phyloP scores from a whole-genome alignment of 2,888 invertebrate species.

The Caenorhabditis panamensis region DNA sequence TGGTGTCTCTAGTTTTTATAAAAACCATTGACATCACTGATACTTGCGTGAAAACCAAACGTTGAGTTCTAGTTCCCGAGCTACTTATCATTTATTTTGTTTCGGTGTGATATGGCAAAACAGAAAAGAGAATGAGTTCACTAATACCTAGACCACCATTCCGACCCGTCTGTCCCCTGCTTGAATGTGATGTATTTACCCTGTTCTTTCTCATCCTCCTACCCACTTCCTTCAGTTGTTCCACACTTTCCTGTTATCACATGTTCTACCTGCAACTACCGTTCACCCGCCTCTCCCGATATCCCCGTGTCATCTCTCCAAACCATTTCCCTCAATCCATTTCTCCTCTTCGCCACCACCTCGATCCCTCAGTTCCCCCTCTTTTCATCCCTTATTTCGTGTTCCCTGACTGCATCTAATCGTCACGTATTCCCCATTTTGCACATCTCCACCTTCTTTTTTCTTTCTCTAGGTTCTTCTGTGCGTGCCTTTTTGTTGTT shows the following conservation, averaged over 20 bases:
- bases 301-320: slow-evolving; percentile 13
- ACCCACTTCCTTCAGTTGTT: slow-evolving; percentile 30
- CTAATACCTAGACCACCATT: slow-evolving; percentile 36
- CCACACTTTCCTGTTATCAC: slow-evolving; percentile 43
- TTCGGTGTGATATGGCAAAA: slow-evolving; percentile 1
- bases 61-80: no score
- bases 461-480: slow-evolving; percentile 17
- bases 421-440: slow-evolving; percentile 17
- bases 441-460: slow-evolving; percentile 3
- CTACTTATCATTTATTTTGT: neutral
- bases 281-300: slow-evolving; percentile 1
- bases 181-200: slow-evolving; percentile 1
- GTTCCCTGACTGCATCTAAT: slow-evolving; percentile 19
- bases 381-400: slow-evolving; percentile 14
- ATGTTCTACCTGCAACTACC: slow-evolving; percentile 32
- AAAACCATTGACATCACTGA: no score
- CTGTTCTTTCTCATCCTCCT: slow-evolving; percentile 18
- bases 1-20: slow-evolving; percentile 22
- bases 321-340: slow-evolving; percentile 3
- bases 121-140: slow-evolving; percentile 8
- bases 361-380: neutral
- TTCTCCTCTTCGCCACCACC: slow-evolving; percentile 1
- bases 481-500: slow-evolving; percentile 28
- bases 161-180: slow-evolving; percentile 16
- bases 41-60: no score